These are phyloP conservation scores for Drosophila prosaltans DNA, from an alignment of 1,140 invertebrate species.

Conservation along the genomic window DNA sequence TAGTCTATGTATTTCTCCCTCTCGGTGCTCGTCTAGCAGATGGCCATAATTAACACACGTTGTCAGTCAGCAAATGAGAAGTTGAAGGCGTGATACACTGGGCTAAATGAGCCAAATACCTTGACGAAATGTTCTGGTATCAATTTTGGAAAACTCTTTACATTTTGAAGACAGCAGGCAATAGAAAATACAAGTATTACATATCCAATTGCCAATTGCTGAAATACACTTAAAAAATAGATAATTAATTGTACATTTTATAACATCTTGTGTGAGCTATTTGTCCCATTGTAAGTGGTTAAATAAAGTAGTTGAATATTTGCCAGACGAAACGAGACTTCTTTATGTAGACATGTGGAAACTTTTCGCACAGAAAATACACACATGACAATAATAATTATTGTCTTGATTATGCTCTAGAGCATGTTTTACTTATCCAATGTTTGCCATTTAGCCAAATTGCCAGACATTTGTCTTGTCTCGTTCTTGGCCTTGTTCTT, in stretches of 20 bases:
- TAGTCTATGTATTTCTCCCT: not conserved
- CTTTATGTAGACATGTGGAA: conserved; percentile 27
- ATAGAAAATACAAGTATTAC: no score
- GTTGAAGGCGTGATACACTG: conserved; percentile 4
- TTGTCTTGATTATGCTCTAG: conserved; percentile 80
- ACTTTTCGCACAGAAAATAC: conserved; percentile 61
- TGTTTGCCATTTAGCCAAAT: conserved; percentile 80
- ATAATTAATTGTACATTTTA: not conserved
- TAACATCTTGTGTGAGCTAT: not conserved
- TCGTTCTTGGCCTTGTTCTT: conserved; percentile 18
- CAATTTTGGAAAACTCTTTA: not conserved
- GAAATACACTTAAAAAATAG: no score
- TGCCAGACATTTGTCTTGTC: conserved; percentile 78
- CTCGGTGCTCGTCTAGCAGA: conserved; percentile 51
- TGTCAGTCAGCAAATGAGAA: conserved; percentile 47
- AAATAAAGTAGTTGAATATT: conserved; percentile 24
- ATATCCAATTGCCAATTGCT: no score
- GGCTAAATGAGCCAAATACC: not conserved
- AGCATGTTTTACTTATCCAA: conserved; percentile 74
- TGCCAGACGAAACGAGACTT: conserved; percentile 51
- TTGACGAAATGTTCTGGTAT: not conserved
- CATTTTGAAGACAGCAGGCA: no score
- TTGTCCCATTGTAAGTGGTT: not conserved
- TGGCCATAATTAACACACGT: conserved; percentile 80
- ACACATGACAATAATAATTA: conserved; percentile 82